phyloP scores from a whole-genome alignment of 2,797 vertebrate species.

The Ceyx erithaca region DNA sequence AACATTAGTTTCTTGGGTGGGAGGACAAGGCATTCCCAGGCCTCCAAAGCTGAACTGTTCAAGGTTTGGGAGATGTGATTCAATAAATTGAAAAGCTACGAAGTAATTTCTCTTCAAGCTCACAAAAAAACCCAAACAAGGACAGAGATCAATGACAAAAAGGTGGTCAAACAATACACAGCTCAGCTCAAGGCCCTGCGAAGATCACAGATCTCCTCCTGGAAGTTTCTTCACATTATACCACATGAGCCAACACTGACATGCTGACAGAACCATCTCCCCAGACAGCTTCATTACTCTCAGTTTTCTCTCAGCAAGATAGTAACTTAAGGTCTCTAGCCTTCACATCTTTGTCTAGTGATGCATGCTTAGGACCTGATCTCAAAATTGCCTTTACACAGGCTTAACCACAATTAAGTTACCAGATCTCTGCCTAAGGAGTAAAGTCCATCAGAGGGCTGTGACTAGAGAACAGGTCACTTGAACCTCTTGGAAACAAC shows the following conservation, averaged over 20 bases:
- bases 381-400: neutral
- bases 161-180: neutral
- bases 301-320: neutral
- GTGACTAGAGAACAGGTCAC: neutral
- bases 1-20: neutral
- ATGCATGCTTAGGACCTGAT: neutral
- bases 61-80: accelerated
- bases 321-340: neutral
- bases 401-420: neutral
- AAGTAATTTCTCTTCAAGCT: neutral
- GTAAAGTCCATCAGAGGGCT: neutral
- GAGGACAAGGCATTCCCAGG: neutral
- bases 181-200: neutral
- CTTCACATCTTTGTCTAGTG: neutral
- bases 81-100: neutral
- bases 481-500: neutral
- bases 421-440: neutral
- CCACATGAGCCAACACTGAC: neutral
- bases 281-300: neutral
- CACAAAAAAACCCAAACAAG: neutral
- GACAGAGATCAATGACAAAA: neutral
- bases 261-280: neutral
- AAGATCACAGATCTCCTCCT: neutral
- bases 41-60: neutral
- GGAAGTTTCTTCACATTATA: neutral